Conservation (phyloP, 2,797 vertebrate species). For the Poeciliopsis gracilis region DNA sequence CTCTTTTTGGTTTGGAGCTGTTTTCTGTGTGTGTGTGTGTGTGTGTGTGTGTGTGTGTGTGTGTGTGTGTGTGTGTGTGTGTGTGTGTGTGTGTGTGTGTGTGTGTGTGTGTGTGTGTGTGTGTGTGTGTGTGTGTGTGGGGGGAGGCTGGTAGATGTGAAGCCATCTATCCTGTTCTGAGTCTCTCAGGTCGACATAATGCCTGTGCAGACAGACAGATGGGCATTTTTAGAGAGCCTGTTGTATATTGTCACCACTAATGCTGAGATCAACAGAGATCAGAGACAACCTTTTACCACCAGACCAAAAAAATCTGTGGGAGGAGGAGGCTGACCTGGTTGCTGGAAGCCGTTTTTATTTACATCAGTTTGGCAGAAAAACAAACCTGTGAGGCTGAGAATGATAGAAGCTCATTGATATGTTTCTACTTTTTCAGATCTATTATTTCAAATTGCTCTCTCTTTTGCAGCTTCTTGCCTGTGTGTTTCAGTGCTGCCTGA, state of each 20-base stretch:
- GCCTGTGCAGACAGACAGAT: conserved; percentile 68
- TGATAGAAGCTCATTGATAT: background rate
- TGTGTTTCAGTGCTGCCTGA: background rate
- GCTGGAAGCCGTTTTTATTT: conserved; percentile 20
- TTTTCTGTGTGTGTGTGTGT: conserved; percentile 14
- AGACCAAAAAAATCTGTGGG: conserved; percentile 30
- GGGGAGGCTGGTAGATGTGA: conserved; percentile 27
- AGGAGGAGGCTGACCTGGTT: conserved; percentile 56
- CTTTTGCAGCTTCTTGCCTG: background rate
- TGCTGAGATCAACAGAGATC: conserved; percentile 68
- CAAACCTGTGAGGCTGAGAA: background rate
- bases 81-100: background rate
- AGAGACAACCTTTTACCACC: conserved; percentile 59
- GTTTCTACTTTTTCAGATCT: background rate
- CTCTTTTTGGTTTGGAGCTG: conserved; percentile 18
- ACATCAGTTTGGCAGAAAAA: background rate
- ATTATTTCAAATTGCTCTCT: background rate
- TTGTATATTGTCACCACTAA: conserved; percentile 62
- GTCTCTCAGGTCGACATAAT: conserved; percentile 36
- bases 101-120: conserved; percentile 1
- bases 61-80: background rate
- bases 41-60: conserved; percentile 1
- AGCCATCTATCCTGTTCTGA: conserved; percentile 30
- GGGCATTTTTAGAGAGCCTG: conserved; percentile 55
- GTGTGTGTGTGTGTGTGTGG: background rate